Base-by-base conservation (phyloP, 2,113 vertebrate genomes). In the Bubo blakistoni region DNA sequence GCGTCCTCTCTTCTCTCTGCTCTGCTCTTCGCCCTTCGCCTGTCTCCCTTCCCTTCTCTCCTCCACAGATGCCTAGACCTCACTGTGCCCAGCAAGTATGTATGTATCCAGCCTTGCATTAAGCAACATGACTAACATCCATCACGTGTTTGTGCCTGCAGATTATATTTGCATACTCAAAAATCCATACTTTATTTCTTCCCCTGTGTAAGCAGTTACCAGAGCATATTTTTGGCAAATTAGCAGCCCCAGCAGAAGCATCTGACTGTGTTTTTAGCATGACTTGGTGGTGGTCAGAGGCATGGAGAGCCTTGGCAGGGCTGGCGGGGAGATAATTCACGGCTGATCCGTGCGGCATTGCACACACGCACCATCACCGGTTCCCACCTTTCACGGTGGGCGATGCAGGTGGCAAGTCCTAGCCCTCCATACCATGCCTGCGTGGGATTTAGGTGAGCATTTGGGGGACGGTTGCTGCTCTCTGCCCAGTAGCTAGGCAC, bases 71-170 rank as follows among this genome's bases (percentile, higher is more conserved):
- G 81, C 85, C 73, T 14, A 29, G 79, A 10, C 90, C 92, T 77
- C 70, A 2, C 90, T 7, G 57, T 88, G 91, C 92, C 95, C 92
- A 32, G 65, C 21, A 2, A 55, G 88, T 57, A 40, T 58, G 71
- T 22, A 38, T 16, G 36, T 30, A 46, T 32, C 88, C 95, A 94
- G 79, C 62, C 69, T 76, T 3, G 4, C 90, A 8, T 72, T 86
- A 36, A 77, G 96, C 94, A 26, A 81, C 58, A 8, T 96, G 96
- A 97, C 95, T 96, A 94, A 96, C 94, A 84, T n/a, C 94, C 89
- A 38, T 96, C 96, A 96, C 95, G 86, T 96, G 96, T n/a, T 6
- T 5, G 1, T 92, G 91, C 94, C 95, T 97, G 96, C 94, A 74
- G 92, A 89, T 96, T 63, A 1, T 32, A 96, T 96, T 95, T 96